These are phyloP conservation scores for Bubo bubo DNA, from an alignment of 2,113 vertebrate species.

Conservation along the genomic window DNA sequence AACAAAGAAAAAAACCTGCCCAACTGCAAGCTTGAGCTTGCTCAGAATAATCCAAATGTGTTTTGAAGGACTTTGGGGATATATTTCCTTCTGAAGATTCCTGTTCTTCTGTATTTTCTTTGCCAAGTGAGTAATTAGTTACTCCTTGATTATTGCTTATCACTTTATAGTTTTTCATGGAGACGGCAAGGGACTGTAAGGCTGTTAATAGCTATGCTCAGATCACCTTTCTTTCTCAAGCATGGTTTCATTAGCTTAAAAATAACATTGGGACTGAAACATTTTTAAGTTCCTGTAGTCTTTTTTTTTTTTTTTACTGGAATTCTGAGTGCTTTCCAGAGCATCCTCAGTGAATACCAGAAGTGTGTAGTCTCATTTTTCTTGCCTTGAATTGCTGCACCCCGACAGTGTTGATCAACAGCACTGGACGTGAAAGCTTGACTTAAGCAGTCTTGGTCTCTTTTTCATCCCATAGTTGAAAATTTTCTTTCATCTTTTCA, in stretches of 20 bases:
- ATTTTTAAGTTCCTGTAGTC: neutral
- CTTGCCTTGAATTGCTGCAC: constrained; percentile 11
- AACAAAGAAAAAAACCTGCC: neutral
- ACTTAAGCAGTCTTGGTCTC: constrained; percentile 45
- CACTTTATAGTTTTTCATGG: constrained; percentile 6
- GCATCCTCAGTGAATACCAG: neutral
- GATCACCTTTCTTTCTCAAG: constrained; percentile 1
- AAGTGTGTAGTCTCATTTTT: neutral
- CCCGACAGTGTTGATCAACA: constrained; percentile 14
- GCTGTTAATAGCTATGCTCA: neutral
- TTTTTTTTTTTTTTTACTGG: neutral
- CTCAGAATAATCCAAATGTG: neutral
- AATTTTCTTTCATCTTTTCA: constrained; percentile 66
- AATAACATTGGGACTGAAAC: neutral
- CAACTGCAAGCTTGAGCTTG: neutral
- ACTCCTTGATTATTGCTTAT: constrained; percentile 24
- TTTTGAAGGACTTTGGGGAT: neutral
- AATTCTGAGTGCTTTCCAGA: neutral
- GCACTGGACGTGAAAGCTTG: constrained; percentile 10
- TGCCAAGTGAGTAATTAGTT: constrained; percentile 17
- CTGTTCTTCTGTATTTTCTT: neutral
- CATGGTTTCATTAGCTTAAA: neutral
- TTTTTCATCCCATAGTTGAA: constrained; percentile 44
- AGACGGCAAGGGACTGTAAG: neutral
- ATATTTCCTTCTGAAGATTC: constrained; percentile 5